phyloP scores from a whole-genome alignment of 1,140 invertebrate species.

The Aphelenchoides besseyi region DNA sequence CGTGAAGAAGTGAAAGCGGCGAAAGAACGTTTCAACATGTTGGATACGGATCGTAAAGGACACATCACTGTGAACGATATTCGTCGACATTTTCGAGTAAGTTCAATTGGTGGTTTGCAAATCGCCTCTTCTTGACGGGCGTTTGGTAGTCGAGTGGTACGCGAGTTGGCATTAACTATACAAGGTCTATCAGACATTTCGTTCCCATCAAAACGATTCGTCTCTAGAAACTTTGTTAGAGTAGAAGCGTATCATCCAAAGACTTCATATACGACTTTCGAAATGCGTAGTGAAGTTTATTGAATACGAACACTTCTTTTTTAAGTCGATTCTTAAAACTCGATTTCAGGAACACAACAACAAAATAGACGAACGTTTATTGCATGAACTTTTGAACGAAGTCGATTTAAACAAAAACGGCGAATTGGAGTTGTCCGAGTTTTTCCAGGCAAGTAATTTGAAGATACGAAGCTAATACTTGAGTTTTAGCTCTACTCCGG shows the following conservation, averaged over 20 bases:
- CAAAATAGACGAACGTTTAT: constrained; percentile 84
- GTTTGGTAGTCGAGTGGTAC: neutral
- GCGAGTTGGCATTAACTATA: constrained; percentile 5
- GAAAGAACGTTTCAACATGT: constrained; percentile 86
- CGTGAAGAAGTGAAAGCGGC: constrained; percentile 90
- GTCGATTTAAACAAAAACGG: constrained; percentile 99
- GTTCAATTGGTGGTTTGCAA: constrained; percentile 22
- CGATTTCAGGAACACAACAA: constrained; percentile 79
- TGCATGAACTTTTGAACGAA: constrained; percentile 93
- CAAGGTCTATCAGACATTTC: constrained; percentile 10
- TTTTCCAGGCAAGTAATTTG: constrained; percentile 78
- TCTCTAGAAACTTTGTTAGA: constrained; percentile 13
- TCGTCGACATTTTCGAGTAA: constrained; percentile 84
- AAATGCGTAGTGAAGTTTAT: neutral
- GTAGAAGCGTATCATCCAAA: neutral
- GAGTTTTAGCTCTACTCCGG: constrained; percentile 59
- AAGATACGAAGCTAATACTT: neutral
- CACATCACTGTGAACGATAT: constrained; percentile 97
- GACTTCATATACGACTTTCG: neutral
- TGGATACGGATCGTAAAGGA: constrained; percentile 92
- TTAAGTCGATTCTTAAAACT: neutral
- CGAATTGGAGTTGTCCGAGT: constrained; percentile 96
- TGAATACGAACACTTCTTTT: neutral
- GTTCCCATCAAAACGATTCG: neutral
- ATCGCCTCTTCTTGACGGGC: neutral